These are phyloP conservation scores for Macrophya annulata DNA, from an alignment of 2,888 invertebrate species.

Conservation along the genomic window DNA sequence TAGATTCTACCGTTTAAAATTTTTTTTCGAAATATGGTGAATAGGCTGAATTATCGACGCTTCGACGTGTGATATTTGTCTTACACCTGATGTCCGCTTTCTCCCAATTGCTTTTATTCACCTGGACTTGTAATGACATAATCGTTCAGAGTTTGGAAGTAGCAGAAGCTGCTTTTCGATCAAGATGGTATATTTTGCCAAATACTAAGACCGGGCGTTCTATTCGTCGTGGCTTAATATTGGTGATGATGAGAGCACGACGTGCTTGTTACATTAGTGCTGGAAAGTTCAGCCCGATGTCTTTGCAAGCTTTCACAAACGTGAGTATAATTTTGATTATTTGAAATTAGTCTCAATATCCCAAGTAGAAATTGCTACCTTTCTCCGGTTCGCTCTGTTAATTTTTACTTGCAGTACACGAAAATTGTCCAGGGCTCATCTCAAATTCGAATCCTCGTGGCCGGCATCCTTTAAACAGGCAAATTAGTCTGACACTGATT, in stretches of 20 bases:
- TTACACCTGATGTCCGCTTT: constrained; percentile 64
- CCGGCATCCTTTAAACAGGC: no score
- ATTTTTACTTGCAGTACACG: neutral
- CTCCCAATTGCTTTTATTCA: constrained; percentile 65
- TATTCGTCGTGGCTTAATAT: constrained; percentile 59
- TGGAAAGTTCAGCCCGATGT: constrained; percentile 68
- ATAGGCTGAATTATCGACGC: neutral
- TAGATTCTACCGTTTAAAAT: neutral
- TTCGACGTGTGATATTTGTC: constrained; percentile 40
- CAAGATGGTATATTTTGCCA: constrained; percentile 66
- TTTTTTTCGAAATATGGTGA: neutral
- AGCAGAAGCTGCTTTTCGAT: constrained; percentile 65
- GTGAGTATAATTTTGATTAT: constrained; percentile 59
- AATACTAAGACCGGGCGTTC: constrained; percentile 60
- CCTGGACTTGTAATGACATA: constrained; percentile 68
- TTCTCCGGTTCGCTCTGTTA: neutral
- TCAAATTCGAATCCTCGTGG: neutral
- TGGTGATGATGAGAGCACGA: constrained; percentile 66
- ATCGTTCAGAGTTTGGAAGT: constrained; percentile 65
- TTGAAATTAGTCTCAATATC: neutral
- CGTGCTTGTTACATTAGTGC: constrained; percentile 67
- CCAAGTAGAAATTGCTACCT: neutral
- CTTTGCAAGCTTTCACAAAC: constrained; percentile 67
- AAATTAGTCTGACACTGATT: no score
- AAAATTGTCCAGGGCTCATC: neutral